phyloP scores from a whole-genome alignment of 1,140 invertebrate genomes.

The Helicoverpa armigera region DNA sequence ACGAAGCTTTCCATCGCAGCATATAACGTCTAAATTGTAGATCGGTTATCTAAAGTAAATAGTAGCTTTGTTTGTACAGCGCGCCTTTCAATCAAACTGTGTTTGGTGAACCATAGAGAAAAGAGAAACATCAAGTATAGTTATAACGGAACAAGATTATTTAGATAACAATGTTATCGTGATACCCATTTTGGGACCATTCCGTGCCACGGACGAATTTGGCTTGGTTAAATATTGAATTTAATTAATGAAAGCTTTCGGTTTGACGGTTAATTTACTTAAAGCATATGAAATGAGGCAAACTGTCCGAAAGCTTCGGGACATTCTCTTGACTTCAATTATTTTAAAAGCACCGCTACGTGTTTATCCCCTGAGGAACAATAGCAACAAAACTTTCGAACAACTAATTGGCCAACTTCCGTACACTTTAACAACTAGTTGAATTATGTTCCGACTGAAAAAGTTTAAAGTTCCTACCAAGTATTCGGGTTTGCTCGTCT shows the following conservation, averaged over 20 bases:
- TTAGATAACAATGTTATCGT: too few species aligned
- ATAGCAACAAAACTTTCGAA: constrained; percentile 67
- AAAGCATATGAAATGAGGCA: background rate
- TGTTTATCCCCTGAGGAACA: constrained; percentile 56
- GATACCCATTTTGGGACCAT: too few species aligned
- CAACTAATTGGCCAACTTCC: constrained; percentile 80
- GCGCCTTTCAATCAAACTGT: constrained; percentile 14
- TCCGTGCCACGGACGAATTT: too few species aligned
- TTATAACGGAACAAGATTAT: background rate
- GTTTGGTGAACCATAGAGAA: background rate
- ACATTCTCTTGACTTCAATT: background rate
- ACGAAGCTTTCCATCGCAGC: constrained; percentile 14
- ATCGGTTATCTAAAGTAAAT: background rate
- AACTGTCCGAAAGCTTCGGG: background rate
- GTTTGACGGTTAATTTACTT: too few species aligned
- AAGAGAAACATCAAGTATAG: background rate
- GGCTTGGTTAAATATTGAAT: too few species aligned
- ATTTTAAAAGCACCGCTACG: constrained; percentile 33
- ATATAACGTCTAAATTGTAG: constrained; percentile 8
- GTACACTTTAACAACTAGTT: constrained; percentile 74
- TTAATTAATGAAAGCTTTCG: too few species aligned
- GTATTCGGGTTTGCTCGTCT: constrained; percentile 53
- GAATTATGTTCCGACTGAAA: constrained; percentile 60
- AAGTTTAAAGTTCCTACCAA: constrained; percentile 48
- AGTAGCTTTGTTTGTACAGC: constrained; percentile 12